Conservation (phyloP, 1,140 invertebrate genomes). For the Cydia pomonella region DNA sequence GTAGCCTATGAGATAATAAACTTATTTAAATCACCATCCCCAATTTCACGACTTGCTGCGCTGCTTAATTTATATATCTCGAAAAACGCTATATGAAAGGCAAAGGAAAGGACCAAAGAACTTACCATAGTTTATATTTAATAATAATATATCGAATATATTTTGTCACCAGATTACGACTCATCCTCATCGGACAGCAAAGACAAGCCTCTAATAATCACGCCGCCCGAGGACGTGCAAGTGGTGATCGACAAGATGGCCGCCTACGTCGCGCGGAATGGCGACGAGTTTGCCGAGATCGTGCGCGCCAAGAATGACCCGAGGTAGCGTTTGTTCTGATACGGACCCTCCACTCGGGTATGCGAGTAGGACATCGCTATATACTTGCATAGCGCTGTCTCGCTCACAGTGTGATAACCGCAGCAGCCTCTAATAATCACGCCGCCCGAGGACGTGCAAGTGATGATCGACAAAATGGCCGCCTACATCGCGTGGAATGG, state of each 20-base stretch:
- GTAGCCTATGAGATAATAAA: too few relatives aligned
- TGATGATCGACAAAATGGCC: slow-evolving; percentile 97
- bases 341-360: neutral
- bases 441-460: slow-evolving; percentile 89
- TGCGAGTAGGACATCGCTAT: neutral
- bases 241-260: slow-evolving; percentile 98
- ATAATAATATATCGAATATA: neutral
- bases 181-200: slow-evolving; percentile 59
- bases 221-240: slow-evolving; percentile 89
- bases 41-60: too few relatives aligned
- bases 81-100: too few relatives aligned
- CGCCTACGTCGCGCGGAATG: slow-evolving; percentile 96
- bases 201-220: slow-evolving; percentile 76
- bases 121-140: too few relatives aligned
- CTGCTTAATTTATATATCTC: too few relatives aligned
- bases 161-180: slow-evolving; percentile 56
- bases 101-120: too few relatives aligned
- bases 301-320: slow-evolving; percentile 93
- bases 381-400: too few relatives aligned
- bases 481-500: slow-evolving; percentile 97
- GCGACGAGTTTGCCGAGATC: slow-evolving; percentile 94
- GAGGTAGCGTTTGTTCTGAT: slow-evolving; percentile 58
- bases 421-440: slow-evolving; percentile 77
- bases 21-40: too few relatives aligned
- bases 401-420: neutral